phyloP scores from a whole-genome alignment of 2,888 invertebrate genomes.

The Hirudinaria manillensis region DNA sequence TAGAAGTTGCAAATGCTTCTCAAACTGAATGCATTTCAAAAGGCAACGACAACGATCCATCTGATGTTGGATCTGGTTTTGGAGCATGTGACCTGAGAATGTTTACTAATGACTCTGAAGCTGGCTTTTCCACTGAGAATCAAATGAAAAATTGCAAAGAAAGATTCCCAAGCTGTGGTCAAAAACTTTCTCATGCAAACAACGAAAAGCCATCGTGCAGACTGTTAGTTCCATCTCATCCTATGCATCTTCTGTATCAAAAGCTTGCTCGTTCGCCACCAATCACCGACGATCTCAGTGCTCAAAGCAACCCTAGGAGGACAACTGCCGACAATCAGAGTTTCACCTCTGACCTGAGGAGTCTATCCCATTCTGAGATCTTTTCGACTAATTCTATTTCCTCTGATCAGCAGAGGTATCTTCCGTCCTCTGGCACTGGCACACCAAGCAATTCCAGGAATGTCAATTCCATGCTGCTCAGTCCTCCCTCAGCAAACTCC shows the following conservation, averaged over 20 bases:
- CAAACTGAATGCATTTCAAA: not conserved
- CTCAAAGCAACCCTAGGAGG: not conserved
- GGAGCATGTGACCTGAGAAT: constrained; percentile 9
- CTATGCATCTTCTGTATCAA: constrained; percentile 12
- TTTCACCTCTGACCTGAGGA: not conserved
- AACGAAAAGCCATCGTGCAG: constrained; percentile 5
- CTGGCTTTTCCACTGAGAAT: not conserved
- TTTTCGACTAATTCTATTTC: not conserved
- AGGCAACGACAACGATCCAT: not conserved
- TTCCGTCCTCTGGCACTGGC: constrained; percentile 6
- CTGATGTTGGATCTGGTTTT: constrained; percentile 7
- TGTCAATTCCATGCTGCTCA: not conserved
- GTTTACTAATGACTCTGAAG: not conserved
- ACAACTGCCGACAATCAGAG: not conserved
- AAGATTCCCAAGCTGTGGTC: constrained; percentile 6
- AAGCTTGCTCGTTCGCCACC: constrained; percentile 6
- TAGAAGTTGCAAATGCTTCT: not conserved
- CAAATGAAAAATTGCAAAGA: not conserved
- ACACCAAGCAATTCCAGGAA: not conserved
- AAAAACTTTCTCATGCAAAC: constrained; percentile 6
- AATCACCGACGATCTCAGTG: not conserved
- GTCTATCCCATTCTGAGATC: not conserved
- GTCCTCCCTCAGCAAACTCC: not conserved
- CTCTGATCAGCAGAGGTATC: constrained; percentile 7
- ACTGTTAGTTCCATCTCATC: not conserved